Conservation (phyloP, 2,888 invertebrate genomes). For the Ectropis crepuscularia region DNA sequence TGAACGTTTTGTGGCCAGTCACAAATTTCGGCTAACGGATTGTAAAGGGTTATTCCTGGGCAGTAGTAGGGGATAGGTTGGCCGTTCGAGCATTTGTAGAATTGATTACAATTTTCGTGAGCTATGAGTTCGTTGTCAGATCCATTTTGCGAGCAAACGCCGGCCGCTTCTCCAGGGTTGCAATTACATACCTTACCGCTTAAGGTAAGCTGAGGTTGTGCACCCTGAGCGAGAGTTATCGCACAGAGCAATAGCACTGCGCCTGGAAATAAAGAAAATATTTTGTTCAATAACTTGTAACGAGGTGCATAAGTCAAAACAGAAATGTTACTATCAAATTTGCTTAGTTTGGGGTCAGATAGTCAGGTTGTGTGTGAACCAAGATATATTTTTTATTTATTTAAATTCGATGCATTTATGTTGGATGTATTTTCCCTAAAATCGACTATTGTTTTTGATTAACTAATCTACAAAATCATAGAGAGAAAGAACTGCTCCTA, state of each 20-base stretch:
- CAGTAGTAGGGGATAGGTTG: conserved; percentile 44
- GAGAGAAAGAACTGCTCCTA: no score
- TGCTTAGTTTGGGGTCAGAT: no score
- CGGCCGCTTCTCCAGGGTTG: conserved; percentile 48
- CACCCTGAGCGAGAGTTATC: conserved; percentile 52
- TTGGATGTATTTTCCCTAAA: no score
- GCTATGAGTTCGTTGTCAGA: conserved; percentile 49
- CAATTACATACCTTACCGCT: conserved; percentile 48
- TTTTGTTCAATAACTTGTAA: not conserved
- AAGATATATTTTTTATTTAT: no score
- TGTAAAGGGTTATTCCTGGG: conserved; percentile 42
- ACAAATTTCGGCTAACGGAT: conserved; percentile 45
- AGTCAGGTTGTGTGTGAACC: no score
- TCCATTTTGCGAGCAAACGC: conserved; percentile 47
- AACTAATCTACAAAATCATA: no score
- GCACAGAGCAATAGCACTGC: conserved; percentile 60
- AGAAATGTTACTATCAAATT: no score
- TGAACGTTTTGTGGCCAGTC: conserved; percentile 51
- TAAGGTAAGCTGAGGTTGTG: conserved; percentile 44
- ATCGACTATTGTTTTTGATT: no score
- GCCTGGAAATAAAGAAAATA: conserved; percentile 51
- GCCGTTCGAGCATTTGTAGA: conserved; percentile 50
- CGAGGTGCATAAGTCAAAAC: no score
- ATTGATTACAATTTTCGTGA: conserved; percentile 57
- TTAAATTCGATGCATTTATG: no score